Evolutionary conservation across 2,888 invertebrate genomes (phyloP).

Genomic region (Chaetoderma sp.): DNA sequence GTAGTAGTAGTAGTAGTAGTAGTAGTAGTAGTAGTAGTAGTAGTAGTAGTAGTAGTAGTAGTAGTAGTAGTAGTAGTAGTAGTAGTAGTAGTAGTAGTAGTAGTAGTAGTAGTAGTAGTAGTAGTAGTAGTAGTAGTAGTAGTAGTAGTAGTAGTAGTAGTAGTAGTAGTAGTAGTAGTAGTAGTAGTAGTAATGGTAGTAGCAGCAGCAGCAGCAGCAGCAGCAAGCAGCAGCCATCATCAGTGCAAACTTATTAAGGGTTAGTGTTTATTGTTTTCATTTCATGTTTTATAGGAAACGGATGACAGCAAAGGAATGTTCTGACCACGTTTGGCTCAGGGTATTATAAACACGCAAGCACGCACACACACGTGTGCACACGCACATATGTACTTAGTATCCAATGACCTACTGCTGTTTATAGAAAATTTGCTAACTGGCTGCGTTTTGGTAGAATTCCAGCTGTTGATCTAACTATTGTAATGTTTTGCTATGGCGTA

Average conservation of each 20-base stretch:
- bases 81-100: neutral
- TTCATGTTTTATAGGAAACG: constrained; percentile 76
- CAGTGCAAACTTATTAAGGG: no score
- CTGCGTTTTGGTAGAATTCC: no score
- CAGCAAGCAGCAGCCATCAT: neutral
- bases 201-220: neutral
- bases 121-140: neutral
- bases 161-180: neutral
- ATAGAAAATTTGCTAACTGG: no score
- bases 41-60: neutral
- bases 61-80: neutral
- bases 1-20: neutral
- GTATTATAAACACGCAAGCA: constrained; percentile 39
- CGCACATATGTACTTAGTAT: neutral
- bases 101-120: neutral
- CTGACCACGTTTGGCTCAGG: constrained; percentile 87
- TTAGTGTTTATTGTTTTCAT: no score
- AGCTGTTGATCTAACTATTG: no score
- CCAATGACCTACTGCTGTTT: no score
- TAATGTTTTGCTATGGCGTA: no score
- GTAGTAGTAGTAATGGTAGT: neutral
- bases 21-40: neutral
- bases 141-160: neutral
- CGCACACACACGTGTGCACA: neutral
- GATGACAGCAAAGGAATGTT: constrained; percentile 85